Evolutionary conservation across 2,888 invertebrate species (phyloP), one percentile per base, ranked within the genome.

Genomic region (Didymodactylos carnosus): DNA sequence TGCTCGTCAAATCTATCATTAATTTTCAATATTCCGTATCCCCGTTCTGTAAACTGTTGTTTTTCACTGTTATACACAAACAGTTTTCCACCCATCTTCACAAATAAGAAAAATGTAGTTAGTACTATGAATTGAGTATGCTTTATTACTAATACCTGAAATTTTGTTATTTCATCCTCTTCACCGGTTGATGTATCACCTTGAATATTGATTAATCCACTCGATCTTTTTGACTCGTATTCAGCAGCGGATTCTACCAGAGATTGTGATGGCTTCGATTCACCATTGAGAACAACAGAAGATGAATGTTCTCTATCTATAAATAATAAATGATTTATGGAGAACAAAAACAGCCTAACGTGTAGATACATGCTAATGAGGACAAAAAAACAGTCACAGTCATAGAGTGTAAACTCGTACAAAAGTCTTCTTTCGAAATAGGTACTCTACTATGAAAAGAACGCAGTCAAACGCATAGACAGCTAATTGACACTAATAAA

Each of bases 21-120:
- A 8, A 73, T 39, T 39, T 74, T 74, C 5, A 74, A 46, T 27
- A 74, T 35, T 8, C 74, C 74, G 23, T 74, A 74, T 5, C 74
- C 74, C 29, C 74, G 46, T 41, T 74, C 74, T 19, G 40, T 40
- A 62, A 29, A 62, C 16, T 62, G 53, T 35, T 62, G 53, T 35
- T 62, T 27, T 19, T 62, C 53, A 14, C 29, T 27, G n/a, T 35
- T 16, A 29, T 62, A 62, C 27, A 62, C 35, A 35, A 16, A 62
- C 23, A 62, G 35, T 62, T 62, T 62, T 16, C 53, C 53, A 19
- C 29, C 53, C 29, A 43, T 43, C 43, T 40, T 27, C 25, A 39
- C 23, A n/a, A n/a, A n/a, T n/a, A n/a, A n/a, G n/a, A n/a, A n/a
- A n/a, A n/a, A n/a, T n/a, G 46, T 46, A n/a, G 46, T n/a, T n/a